These are phyloP conservation scores for Tachina grossa DNA, from an alignment of 2,888 invertebrate genomes.

Conservation along the genomic window DNA sequence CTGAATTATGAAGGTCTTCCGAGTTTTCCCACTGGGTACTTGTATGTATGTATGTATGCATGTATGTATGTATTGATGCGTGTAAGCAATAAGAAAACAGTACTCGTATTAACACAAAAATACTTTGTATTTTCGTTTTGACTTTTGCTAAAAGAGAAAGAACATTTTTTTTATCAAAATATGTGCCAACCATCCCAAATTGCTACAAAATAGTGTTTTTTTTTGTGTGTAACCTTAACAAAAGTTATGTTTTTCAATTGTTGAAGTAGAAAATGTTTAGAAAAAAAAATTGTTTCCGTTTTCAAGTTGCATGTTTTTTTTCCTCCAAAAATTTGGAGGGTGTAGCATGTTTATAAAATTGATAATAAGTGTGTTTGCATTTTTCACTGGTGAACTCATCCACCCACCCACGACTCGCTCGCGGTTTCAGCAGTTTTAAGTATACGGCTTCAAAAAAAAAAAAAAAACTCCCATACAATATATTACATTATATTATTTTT, in stretches of 20 bases:
- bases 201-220: neutral
- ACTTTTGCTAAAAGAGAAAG: neutral
- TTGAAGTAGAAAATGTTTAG: neutral
- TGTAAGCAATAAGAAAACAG: neutral
- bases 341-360: slow-evolving; percentile 12
- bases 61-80: too few relatives aligned
- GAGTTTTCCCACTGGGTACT: too few relatives aligned
- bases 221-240: slow-evolving; percentile 3
- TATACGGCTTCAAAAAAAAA: neutral
- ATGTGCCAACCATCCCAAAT: slow-evolving; percentile 1
- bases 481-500: slow-evolving; percentile 13
- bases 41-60: too few relatives aligned
- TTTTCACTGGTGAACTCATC: neutral
- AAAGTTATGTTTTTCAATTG: slow-evolving; percentile 15
- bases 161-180: neutral
- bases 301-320: neutral
- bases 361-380: neutral
- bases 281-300: neutral
- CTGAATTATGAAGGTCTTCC: too few relatives aligned
- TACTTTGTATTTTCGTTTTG: neutral
- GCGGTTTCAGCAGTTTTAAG: slow-evolving; percentile 9
- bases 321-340: neutral
- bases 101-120: slow-evolving; percentile 28
- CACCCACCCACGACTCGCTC: neutral
- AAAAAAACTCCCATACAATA: slow-evolving; percentile 29